Conservation (phyloP, 2,797 vertebrate species). For the Thaleichthys pacificus region DNA sequence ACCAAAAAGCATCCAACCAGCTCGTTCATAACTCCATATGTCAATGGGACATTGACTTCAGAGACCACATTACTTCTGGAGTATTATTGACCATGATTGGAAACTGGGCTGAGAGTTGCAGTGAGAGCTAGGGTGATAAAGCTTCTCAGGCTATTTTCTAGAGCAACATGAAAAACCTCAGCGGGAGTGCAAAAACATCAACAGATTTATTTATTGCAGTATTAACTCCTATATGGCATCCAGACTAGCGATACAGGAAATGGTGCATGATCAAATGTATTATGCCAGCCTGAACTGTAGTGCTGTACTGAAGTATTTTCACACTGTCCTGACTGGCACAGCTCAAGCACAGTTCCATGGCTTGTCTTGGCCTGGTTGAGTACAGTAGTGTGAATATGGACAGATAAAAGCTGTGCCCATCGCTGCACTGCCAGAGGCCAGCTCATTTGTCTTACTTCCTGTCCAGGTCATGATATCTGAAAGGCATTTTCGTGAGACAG, state of each 20-base stretch:
- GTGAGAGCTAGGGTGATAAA: background rate
- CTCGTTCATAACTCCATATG: slow-evolving; percentile 38
- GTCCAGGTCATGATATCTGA: slow-evolving; percentile 57
- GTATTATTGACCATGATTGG: background rate
- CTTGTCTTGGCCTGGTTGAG: background rate
- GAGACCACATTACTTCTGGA: slow-evolving; percentile 30
- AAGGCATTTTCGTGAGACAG: slow-evolving; percentile 61
- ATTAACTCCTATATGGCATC: background rate
- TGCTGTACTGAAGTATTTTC: background rate
- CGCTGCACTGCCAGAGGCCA: no score
- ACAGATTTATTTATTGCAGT: background rate
- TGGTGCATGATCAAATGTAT: background rate
- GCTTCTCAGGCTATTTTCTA: background rate
- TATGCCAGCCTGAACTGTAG: background rate
- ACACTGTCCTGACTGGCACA: background rate
- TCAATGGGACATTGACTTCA: slow-evolving; percentile 28
- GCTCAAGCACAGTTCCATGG: background rate
- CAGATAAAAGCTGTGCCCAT: no score
- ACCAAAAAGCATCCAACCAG: slow-evolving; percentile 57
- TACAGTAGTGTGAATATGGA: background rate
- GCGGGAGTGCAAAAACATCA: background rate
- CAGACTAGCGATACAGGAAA: background rate
- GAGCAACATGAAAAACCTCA: background rate
- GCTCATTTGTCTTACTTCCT: slow-evolving; percentile 40
- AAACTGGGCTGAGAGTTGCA: background rate